These are phyloP conservation scores for Helicolenus hilgendorfi DNA, from an alignment of 2,797 vertebrate genomes.

Conservation along the genomic window DNA sequence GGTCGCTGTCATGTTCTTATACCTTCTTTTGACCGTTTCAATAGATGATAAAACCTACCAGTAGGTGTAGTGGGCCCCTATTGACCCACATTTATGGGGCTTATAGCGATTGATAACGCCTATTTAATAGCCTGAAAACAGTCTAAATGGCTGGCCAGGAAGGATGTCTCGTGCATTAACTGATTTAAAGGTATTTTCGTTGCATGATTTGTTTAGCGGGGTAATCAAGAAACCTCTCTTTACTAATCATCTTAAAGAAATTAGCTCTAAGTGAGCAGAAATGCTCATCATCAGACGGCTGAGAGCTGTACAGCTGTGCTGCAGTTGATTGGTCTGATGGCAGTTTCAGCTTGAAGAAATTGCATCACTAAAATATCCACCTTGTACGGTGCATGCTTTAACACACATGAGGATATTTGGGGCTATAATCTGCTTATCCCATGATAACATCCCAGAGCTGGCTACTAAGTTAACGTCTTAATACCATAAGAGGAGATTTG, in stretches of 20 bases:
- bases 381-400: slow-evolving; percentile 46
- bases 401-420: slow-evolving; percentile 71
- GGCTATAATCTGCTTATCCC: slow-evolving; percentile 76
- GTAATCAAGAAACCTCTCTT: slow-evolving; percentile 4
- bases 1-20: neutral
- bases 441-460: slow-evolving; percentile 73
- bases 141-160: neutral
- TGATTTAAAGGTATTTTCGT: neutral
- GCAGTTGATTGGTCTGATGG: slow-evolving; percentile 26
- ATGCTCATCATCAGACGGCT: neutral
- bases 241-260: slow-evolving; percentile 12
- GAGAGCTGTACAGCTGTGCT: slow-evolving; percentile 34
- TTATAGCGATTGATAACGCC: neutral
- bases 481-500: slow-evolving; percentile 81
- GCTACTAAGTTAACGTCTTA: slow-evolving; percentile 75
- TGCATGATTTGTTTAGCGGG: slow-evolving; percentile 3
- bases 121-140: neutral
- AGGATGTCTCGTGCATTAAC: neutral
- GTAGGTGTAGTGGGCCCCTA: neutral
- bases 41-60: neutral
- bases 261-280: slow-evolving; percentile 14
- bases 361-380: slow-evolving; percentile 51
- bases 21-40: neutral
- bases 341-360: slow-evolving; percentile 26
- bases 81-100: neutral